These are phyloP conservation scores for Cepaea nemoralis DNA, from an alignment of 1,140 invertebrate species.

Conservation along the genomic window DNA sequence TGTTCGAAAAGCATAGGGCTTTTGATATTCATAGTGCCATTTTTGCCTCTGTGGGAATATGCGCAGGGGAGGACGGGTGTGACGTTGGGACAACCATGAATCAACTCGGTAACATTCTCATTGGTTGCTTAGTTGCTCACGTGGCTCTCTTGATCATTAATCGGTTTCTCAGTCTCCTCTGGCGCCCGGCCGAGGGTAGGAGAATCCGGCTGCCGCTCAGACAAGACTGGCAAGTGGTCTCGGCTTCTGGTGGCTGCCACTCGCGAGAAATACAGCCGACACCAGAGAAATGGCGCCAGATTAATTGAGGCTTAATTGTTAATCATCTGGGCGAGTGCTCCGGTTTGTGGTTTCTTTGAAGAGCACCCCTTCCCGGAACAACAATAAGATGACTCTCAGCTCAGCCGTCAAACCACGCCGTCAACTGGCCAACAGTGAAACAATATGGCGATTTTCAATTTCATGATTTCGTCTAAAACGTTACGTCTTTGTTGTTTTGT, in stretches of 20 bases:
- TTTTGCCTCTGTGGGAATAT: not conserved
- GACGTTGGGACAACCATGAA: not conserved
- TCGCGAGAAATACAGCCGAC: not conserved
- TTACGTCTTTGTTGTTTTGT: not conserved
- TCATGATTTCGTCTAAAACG: not conserved
- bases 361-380: not conserved
- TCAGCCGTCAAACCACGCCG: not conserved
- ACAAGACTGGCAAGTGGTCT: not conserved
- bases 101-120: not conserved
- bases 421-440: constrained; percentile 12
- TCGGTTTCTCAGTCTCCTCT: not conserved
- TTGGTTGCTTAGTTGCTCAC: not conserved
- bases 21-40: not conserved
- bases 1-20: not conserved
- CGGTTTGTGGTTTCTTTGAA: constrained; percentile 6
- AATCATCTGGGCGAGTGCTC: constrained; percentile 2
- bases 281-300: constrained; percentile 10
- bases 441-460: not conserved
- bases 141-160: not conserved
- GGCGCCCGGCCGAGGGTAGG: not conserved
- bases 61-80: not conserved
- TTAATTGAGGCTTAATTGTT: constrained; percentile 5
- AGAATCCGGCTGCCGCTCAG: not conserved
- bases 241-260: not conserved
- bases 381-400: not conserved